Evolutionary conservation across 2,113 vertebrate genomes (phyloP), one percentile per base, ranked within the genome.

Genomic region (Cochlearius cochlearius): DNA sequence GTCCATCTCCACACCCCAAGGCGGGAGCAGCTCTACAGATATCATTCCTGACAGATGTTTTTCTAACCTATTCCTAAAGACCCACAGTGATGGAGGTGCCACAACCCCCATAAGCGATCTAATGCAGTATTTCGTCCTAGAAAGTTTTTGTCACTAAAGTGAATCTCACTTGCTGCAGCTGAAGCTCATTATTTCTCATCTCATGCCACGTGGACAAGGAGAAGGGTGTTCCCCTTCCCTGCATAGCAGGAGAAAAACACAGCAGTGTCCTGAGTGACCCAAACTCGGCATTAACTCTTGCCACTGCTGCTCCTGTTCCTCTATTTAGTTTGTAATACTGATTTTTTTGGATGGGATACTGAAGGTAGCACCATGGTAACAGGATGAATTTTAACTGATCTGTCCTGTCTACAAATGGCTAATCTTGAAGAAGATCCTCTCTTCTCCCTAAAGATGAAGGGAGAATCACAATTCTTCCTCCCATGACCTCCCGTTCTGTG

Each of bases 1-100:
- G 73, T 36, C 87, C 66, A 85, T 75, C 92, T 72, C 81, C 30
- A 26, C 1, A 68, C 21, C 89, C 95, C 92, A 76, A 15, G 53
- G 91, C 92, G 90, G 71, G 21, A 79, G 43, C n/a, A 92, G 53
- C 81, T 94, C 91, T 21, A 60, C 34, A 93, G 87, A 36, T 74
- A 91, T 14, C 56, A 75, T 12, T 79, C 34, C 74, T 82, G 93
- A 72, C 69, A 90, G 69, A 87, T 82, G 62, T 85, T 96, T 91
- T 88, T 68, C 89, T 91, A 96, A 79, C 53, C 36, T 22, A 10
- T 73, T 83, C 88, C 77, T 88, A 73, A 95, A 90, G 53, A 5
- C 53, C 62, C 67, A 72, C 56, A 66, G 11, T 43, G 73, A 93
- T 26, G 29, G 66, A 78, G 69, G 12, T 41, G 66, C 74, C 93